Base-by-base conservation (phyloP, 2,113 vertebrate genomes). In the Cichladusa arquata region DNA sequence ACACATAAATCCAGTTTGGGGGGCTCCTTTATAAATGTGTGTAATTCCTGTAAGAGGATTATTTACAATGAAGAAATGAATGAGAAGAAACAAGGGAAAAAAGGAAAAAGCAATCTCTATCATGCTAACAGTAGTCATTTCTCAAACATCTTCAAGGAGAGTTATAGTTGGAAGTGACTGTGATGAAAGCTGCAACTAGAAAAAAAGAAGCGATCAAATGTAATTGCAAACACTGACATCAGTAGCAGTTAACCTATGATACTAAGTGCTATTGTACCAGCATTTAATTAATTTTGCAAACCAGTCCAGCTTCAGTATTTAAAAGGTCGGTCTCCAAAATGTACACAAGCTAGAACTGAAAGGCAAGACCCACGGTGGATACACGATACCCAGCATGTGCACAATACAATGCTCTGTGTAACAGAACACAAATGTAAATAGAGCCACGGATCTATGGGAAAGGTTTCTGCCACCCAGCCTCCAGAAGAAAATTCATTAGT, bases 371-470 rank as follows among this genome's bases (percentile, higher is more conserved):
- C 44, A 36, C 4, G 0, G 1, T 4, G 11, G 87, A 66, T 25
- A 84, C 29, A 58, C 0, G 57, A 91, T 62, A 80, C 19, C 19
- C 48, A 34, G 54, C 58, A 76, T 12, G 20, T 69, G 67, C 74
- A 61, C 61, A 92, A 92, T 31, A 88, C 9, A 20, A 81, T 26
- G 50, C 80, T 86, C 50, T 90, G 67, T 70, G 36, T 57, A 92
- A 71, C 56, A 71, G 86, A 60, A 73, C 86, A 74, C 83, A 86
- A 90, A 84, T 56, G 58, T 82, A 90, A 95, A 94, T 10, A 95
- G 54, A 94, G 65, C 17, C 77, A 89, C 0, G 3, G 53, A 87
- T 65, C 77, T 81, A 57, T 34, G 70, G 71, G 80, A 79, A 80
- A 93, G 62, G 67, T 72, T 95, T 87, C 86, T 95, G 77, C 84